A percentile compares a stretch with the other conserved stretches of the same genome.
These are phyloP conservation scores for Actenoides lindsayi DNA, from an alignment of 2,113 vertebrate species.

Conservation along the genomic window DNA sequence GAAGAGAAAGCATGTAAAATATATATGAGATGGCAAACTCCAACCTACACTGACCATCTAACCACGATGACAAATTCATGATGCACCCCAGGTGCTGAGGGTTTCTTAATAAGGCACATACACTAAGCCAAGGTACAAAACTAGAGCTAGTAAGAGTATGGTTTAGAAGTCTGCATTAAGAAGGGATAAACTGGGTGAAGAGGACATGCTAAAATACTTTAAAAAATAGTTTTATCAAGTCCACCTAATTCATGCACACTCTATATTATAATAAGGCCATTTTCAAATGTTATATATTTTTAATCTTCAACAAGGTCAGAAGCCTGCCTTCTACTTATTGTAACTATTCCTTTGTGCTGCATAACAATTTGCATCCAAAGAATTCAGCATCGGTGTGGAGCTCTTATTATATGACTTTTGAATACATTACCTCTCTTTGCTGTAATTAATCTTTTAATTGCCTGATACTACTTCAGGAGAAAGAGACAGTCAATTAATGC, in stretches of 20 bases:
- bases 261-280: background rate
- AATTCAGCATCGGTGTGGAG: background rate
- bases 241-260: background rate
- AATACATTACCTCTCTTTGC: conserved; percentile 27
- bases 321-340: background rate
- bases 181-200: background rate
- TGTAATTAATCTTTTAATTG: conserved; percentile 60
- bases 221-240: background rate
- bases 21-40: background rate
- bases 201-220: background rate
- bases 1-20: background rate
- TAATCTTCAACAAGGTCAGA: conserved; percentile 19
- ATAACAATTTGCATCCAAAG: background rate
- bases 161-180: background rate
- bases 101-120: background rate
- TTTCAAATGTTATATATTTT: conserved; percentile 13
- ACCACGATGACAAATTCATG: background rate
- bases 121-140: background rate
- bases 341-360: background rate
- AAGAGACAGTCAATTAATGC: conserved; percentile 29
- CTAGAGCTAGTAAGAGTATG: background rate
- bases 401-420: background rate
- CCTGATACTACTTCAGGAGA: background rate
- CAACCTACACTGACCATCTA: background rate
- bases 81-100: background rate